A percentile compares a stretch with the other conserved stretches of the same genome.
These are phyloP conservation scores for Cheilosia urbana DNA, from an alignment of 2,888 invertebrate species.

Conservation along the genomic window DNA sequence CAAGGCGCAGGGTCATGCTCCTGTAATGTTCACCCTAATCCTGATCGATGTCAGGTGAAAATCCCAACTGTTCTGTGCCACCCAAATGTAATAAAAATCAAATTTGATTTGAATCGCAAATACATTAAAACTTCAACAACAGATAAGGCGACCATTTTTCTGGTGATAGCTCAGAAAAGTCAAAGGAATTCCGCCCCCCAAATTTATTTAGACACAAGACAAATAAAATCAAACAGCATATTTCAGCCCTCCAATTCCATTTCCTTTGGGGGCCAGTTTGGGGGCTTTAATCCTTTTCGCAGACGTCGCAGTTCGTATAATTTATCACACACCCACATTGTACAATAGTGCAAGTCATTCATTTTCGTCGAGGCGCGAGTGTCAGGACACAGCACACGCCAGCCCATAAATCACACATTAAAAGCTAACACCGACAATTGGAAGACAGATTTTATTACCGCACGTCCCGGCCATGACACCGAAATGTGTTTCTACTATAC, in stretches of 20 bases:
- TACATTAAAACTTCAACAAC: neutral
- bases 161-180: neutral
- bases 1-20: neutral
- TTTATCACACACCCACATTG: conserved; percentile 7
- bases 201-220: neutral
- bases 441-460: conserved; percentile 42
- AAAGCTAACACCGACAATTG: conserved; percentile 43
- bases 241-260: neutral
- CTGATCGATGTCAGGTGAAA: neutral
- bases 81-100: neutral
- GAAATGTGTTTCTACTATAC: conserved; percentile 12
- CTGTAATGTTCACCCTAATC: neutral
- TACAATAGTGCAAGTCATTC: neutral
- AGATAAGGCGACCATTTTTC: neutral
- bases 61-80: neutral
- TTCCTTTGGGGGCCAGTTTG: too few relatives aligned
- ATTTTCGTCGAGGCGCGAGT: neutral
- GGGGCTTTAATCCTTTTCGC: conserved; percentile 18
- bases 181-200: neutral
- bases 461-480: conserved; percentile 23
- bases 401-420: conserved; percentile 54
- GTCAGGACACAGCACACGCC: conserved; percentile 1
- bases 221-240: neutral
- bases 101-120: neutral
- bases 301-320: conserved; percentile 9